Percentiles rank a stretch among this genome's conserved stretches.
Evolutionary conservation across 2,888 invertebrate genomes (phyloP).

Genomic region (Megalurothrips usitatus): DNA sequence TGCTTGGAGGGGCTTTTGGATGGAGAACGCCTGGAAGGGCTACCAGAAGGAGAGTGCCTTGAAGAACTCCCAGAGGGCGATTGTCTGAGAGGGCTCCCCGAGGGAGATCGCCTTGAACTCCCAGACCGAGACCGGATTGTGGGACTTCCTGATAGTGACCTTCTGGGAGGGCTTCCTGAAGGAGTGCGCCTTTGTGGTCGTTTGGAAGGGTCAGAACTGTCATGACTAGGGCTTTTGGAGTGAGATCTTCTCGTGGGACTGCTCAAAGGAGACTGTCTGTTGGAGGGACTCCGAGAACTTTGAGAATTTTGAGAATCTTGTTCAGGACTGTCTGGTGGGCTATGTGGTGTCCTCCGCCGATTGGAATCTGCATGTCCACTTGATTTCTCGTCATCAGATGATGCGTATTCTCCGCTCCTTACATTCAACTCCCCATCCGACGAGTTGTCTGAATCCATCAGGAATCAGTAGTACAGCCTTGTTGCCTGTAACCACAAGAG

Average conservation of each 20-base stretch:
- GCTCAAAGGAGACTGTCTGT: background rate
- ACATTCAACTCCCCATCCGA: slow-evolving; percentile 1
- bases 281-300: background rate
- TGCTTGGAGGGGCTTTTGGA: background rate
- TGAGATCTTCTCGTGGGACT: background rate
- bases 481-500: background rate
- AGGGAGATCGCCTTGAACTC: background rate
- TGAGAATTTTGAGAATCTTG: background rate
- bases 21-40: background rate
- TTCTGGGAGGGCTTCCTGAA: background rate
- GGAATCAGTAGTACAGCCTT: background rate
- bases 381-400: slow-evolving; percentile 5
- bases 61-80: background rate
- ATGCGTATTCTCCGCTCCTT: background rate
- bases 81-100: background rate
- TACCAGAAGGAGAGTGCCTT: background rate
- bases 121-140: background rate
- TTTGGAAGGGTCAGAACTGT: too few relatives aligned
- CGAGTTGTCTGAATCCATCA: slow-evolving; percentile 12
- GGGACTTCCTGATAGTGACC: background rate
- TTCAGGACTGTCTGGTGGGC: slow-evolving; percentile 1
- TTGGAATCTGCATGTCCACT: background rate
- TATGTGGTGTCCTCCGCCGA: background rate
- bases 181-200: too few relatives aligned
- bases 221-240: background rate